Evolutionary conservation across 1,140 invertebrate species (phyloP).

Genomic region (Formica selysi): DNA sequence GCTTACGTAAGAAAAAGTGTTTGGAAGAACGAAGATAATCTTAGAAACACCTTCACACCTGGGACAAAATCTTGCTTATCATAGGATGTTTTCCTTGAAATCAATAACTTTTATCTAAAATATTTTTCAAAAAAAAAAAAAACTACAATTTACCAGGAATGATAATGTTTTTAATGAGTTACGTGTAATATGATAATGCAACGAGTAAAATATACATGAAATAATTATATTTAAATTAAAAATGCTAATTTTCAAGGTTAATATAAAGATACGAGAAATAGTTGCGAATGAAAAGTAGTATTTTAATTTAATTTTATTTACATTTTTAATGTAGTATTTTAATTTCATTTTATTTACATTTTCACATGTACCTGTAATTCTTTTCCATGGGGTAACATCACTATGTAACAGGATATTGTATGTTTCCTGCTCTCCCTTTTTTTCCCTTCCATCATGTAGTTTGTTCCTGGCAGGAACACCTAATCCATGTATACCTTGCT

Average conservation of each 20-base stretch:
- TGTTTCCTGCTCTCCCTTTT: background rate
- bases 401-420: background rate
- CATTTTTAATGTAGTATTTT: background rate
- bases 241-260: background rate
- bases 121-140: too few species aligned
- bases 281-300: background rate
- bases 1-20: too few species aligned
- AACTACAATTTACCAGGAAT: too few species aligned
- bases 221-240: background rate
- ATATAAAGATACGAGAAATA: background rate
- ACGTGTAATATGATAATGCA: too few species aligned
- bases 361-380: background rate
- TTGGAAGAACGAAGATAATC: too few species aligned
- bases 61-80: too few species aligned
- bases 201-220: background rate
- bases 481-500: background rate
- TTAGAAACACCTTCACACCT: too few species aligned
- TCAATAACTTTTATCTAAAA: too few species aligned
- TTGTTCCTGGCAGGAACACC: background rate
- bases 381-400: background rate
- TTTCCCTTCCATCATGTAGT: background rate
- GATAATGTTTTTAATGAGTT: too few species aligned
- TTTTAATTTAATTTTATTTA: background rate
- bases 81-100: too few species aligned
- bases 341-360: background rate